Evolutionary conservation across 2,888 invertebrate species (phyloP), one percentile per base, ranked within the genome.

Genomic region (Busseola fusca): DNA sequence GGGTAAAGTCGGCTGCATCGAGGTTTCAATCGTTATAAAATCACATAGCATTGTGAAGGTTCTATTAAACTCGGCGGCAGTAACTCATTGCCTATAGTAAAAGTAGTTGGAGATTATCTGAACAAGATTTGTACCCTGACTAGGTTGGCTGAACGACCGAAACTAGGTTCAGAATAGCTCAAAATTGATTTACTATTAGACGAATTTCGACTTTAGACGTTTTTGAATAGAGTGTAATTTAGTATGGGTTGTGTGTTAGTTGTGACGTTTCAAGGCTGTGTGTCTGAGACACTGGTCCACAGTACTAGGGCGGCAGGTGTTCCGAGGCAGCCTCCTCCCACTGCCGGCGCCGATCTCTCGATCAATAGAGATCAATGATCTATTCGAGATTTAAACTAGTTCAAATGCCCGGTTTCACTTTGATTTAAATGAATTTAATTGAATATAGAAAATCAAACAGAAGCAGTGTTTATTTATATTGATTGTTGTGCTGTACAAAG

Each of bases 241-340:
- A 64, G 75, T 77, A 63, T 84, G 81, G 64, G 62, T 34, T 69
- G 48, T 42, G 40, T 72, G 68, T 78, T 73, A 66, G 83, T 88
- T 90, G 78, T 64, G 81, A 52, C 87, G 71, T 88, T 90, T 80
- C 63, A 78, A 76, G 78, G 68, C 71, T 74, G 71, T 70, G 76
- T 84, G 74, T 66, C 73, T 80, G 76, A 73, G 81, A 90, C 91
- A 92, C 93, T 93, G 92, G 93, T 94, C 88, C 89, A 90, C 86
- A 92, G 94, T 94, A 93, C 95, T 93, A 93, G 95, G 95, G 95
- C 94, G 95, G 95, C 95, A 95, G 95, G 95, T 95, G 95, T 94
- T 93, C 91, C 92, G 90, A 82, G 87, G 85, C 91, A 84, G 93
- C 94, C 95, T 94, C 95, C 95, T 94, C 95, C 95, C 93, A 94